These are phyloP conservation scores for Cebus imitator DNA, from an alignment of 2,113 vertebrate genomes.

Conservation along the genomic window DNA sequence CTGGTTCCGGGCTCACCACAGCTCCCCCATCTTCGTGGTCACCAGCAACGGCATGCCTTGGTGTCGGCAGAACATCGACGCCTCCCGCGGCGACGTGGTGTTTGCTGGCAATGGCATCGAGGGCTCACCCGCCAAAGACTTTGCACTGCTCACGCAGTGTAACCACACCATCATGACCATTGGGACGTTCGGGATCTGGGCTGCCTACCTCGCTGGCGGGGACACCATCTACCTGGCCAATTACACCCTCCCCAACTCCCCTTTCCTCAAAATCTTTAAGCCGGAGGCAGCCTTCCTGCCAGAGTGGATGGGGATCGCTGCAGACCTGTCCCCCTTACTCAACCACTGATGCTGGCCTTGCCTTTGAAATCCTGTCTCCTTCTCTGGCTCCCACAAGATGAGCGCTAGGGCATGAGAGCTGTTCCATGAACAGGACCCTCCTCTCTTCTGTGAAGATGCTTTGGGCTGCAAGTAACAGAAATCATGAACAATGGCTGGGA, in stretches of 20 bases:
- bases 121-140: constrained; percentile 66
- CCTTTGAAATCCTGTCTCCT: background rate
- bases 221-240: constrained; percentile 77
- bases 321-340: constrained; percentile 76
- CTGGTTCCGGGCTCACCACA: constrained; percentile 74
- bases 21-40: constrained; percentile 75
- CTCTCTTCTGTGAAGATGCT: no score
- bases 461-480: background rate
- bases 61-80: constrained; percentile 75
- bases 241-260: constrained; percentile 77
- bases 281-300: constrained; percentile 77
- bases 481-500: background rate
- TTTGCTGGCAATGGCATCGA: constrained; percentile 72
- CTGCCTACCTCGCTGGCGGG: constrained; percentile 58
- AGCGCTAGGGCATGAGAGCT: fast-evolving
- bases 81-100: constrained; percentile 69
- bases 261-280: constrained; percentile 72
- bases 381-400: background rate
- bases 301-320: constrained; percentile 72
- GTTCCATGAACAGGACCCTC: no score
- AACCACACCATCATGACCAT: constrained; percentile 83
- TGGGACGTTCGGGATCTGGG: constrained; percentile 77
- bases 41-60: constrained; percentile 80
- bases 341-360: background rate
- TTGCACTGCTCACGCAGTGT: constrained; percentile 77